Evolutionary conservation across 2,888 invertebrate species (phyloP).

Genomic region (Timema cristinae): DNA sequence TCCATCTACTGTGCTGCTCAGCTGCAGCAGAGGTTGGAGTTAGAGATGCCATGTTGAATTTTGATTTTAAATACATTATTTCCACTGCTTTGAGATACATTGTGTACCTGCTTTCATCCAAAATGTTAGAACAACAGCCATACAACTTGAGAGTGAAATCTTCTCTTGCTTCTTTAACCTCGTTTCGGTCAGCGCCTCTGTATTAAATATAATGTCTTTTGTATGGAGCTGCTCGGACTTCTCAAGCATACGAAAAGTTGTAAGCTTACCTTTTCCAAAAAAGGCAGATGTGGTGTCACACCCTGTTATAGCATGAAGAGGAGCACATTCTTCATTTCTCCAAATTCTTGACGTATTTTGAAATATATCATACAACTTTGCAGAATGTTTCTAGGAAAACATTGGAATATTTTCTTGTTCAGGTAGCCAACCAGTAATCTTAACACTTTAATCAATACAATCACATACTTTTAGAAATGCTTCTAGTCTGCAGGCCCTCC

Average conservation of each 20-base stretch:
- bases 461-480: no score
- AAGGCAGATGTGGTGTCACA: not conserved
- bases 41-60: not conserved
- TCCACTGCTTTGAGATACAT: not conserved
- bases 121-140: not conserved
- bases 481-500: no score
- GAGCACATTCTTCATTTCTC: not conserved
- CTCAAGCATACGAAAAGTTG: not conserved
- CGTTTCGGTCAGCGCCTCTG: not conserved
- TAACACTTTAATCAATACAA: no score
- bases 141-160: not conserved
- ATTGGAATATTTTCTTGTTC: no score
- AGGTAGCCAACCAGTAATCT: no score
- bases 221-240: not conserved
- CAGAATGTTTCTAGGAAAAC: no score
- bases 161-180: not conserved
- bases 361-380: constrained; percentile 2
- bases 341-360: not conserved
- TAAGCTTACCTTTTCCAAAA: not conserved
- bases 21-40: not conserved
- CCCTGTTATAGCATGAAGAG: not conserved
- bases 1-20: no score
- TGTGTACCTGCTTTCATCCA: no score
- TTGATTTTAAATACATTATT: not conserved
- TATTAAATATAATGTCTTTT: not conserved